Percentiles rank a stretch among this genome's conserved stretches.
Conservation (phyloP, 2,797 vertebrate species). For the Thaleichthys pacificus region DNA sequence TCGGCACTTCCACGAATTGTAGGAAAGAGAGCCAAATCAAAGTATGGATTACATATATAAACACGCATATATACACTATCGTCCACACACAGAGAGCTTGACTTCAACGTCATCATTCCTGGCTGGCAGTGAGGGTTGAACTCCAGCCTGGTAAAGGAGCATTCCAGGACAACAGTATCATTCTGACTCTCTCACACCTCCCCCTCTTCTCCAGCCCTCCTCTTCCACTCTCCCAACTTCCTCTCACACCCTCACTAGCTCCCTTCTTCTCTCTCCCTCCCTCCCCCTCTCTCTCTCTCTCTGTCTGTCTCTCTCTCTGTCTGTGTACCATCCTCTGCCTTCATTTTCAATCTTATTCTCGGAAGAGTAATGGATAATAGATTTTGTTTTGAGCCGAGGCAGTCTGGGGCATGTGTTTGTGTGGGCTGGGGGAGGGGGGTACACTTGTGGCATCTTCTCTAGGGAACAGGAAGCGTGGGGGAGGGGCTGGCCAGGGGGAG, state of each 20-base stretch:
- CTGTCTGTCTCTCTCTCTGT: not conserved
- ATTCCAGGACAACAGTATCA: conserved; percentile 28
- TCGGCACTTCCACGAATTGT: not conserved
- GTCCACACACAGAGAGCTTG: not conserved
- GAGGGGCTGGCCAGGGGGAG: not conserved
- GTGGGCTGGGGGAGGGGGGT: not conserved
- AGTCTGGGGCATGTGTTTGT: not conserved
- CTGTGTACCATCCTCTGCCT: not conserved
- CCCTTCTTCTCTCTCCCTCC: conserved; percentile 1
- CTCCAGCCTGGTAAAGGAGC: not conserved
- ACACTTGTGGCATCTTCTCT: conserved; percentile 33
- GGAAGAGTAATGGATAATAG: conserved; percentile 66
- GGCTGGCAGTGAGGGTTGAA: conserved; percentile 11
- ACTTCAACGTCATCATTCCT: not conserved
- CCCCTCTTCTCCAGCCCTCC: conserved; percentile 14
- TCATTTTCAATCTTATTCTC: conserved; percentile 35
- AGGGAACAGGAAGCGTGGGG: conserved; percentile 47
- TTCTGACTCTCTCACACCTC: conserved; percentile 21
- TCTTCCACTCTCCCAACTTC: conserved; percentile 10
- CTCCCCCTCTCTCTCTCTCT: conserved; percentile 12
- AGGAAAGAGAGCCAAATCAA: not conserved
- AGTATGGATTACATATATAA: not conserved
- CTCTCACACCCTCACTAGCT: conserved; percentile 14
- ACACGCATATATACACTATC: not conserved
- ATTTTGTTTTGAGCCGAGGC: conserved; percentile 47